phyloP scores from a whole-genome alignment of 2,888 invertebrate species.

The Alviniconcha strummeri region DNA sequence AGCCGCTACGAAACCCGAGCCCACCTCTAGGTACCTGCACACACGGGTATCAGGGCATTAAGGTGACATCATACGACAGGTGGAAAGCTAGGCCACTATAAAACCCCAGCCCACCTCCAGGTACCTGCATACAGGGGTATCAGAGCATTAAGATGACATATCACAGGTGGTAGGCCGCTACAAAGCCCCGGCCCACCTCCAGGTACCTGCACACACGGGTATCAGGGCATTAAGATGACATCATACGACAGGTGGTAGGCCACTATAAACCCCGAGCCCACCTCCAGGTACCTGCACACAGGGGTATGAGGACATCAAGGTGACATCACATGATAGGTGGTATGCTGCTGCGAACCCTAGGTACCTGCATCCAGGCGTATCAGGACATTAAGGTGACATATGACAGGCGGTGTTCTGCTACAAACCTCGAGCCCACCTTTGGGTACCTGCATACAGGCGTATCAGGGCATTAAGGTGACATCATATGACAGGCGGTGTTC shows the following conservation, averaged over 20 bases:
- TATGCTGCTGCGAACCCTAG: slow-evolving; percentile 46
- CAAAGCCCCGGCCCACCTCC: slow-evolving; percentile 31
- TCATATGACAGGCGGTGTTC: slow-evolving; percentile 50
- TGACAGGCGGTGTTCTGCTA: slow-evolving; percentile 52
- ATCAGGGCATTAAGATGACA: no score
- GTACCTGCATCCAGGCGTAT: slow-evolving; percentile 35
- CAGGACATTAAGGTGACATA: no score
- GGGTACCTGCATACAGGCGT: slow-evolving; percentile 38
- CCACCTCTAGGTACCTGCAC: slow-evolving; percentile 41
- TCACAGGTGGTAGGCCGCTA: slow-evolving; percentile 52
- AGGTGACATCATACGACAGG: slow-evolving; percentile 26
- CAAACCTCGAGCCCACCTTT: slow-evolving; percentile 30
- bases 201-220: slow-evolving; percentile 42
- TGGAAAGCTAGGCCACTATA: slow-evolving; percentile 55
- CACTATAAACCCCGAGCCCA: slow-evolving; percentile 29
- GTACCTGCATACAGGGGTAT: slow-evolving; percentile 35
- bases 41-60: not conserved
- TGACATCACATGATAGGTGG: slow-evolving; percentile 41
- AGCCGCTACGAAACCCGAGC: slow-evolving; percentile 40
- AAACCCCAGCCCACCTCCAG: slow-evolving; percentile 34
- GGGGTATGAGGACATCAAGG: no score
- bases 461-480: no score
- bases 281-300: slow-evolving; percentile 44
- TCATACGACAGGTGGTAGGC: slow-evolving; percentile 60
- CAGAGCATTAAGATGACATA: no score